phyloP scores from a whole-genome alignment of 2,113 vertebrate genomes.

The Ceyx margarethae region DNA sequence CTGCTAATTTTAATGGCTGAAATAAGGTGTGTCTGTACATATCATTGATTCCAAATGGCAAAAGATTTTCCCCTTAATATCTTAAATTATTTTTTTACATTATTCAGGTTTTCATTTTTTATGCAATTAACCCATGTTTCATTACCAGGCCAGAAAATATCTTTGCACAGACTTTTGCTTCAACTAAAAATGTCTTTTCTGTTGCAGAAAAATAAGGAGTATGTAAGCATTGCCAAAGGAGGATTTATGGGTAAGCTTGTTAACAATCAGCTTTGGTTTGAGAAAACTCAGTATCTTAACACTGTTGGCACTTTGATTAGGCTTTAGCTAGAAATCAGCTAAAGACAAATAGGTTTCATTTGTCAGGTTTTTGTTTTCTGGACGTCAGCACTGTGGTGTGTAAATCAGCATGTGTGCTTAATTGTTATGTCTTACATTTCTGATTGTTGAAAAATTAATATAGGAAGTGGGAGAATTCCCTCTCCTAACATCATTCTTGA shows the following conservation, averaged over 20 bases:
- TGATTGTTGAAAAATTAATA: not conserved
- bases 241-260: slow-evolving; percentile 95
- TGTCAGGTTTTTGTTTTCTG: not conserved
- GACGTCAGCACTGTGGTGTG: not conserved
- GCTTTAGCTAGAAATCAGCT: not conserved
- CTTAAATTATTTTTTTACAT: not conserved
- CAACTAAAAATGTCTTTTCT: slow-evolving; percentile 39
- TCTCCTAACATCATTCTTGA: not conserved
- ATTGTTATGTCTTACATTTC: not conserved
- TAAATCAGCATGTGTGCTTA: not conserved
- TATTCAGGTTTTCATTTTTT: not conserved
- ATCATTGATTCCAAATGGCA: not conserved
- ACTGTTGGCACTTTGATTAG: not conserved
- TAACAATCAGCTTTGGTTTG: slow-evolving; percentile 5
- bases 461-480: not conserved
- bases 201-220: slow-evolving; percentile 98
- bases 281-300: not conserved
- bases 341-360: not conserved
- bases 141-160: not conserved
- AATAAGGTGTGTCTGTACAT: not conserved
- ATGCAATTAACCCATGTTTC: not conserved
- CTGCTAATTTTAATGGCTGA: not conserved
- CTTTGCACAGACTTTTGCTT: not conserved
- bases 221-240: slow-evolving; percentile 96
- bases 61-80: not conserved